Percentiles rank a stretch among this genome's conserved stretches.
Evolutionary conservation across 1,140 invertebrate species (phyloP).

Genomic region (Semibalanus balanoides): DNA sequence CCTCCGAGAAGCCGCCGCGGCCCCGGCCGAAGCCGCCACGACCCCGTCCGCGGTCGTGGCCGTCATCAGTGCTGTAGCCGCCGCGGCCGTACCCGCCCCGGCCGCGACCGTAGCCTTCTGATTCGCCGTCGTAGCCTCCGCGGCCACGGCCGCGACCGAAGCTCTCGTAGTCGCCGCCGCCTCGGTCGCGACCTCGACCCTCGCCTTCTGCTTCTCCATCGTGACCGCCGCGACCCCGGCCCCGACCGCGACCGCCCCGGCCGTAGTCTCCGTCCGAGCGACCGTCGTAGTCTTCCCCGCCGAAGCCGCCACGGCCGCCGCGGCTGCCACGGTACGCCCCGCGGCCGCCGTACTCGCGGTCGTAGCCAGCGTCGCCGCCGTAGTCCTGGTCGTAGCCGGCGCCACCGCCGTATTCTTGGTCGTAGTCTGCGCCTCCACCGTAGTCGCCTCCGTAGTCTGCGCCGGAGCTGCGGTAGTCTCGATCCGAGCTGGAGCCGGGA

Average conservation of each 20-base stretch:
- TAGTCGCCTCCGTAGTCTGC: not conserved
- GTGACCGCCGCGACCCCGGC: too few relatives aligned
- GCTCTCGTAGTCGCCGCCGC: too few relatives aligned
- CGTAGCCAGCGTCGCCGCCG: conserved; percentile 12
- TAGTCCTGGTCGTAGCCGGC: conserved; percentile 3
- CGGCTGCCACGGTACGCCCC: not conserved
- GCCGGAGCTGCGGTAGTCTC: not conserved
- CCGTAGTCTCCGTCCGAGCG: not conserved
- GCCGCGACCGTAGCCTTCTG: too few relatives aligned
- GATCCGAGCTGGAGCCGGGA: too few relatives aligned
- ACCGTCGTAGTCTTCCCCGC: too few relatives aligned
- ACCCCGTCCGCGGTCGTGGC: too few relatives aligned
- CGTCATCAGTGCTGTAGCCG: not conserved
- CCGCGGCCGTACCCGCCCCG: not conserved
- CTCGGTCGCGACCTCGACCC: too few relatives aligned
- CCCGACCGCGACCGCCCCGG: too few relatives aligned
- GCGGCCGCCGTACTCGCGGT: not conserved
- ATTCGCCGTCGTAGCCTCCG: too few relatives aligned
- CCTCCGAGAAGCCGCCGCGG: not conserved
- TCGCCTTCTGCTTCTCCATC: too few relatives aligned
- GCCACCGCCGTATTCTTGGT: not conserved
- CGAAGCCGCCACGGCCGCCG: not conserved
- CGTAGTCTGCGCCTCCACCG: not conserved
- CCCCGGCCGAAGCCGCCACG: too few relatives aligned
- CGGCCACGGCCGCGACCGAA: too few relatives aligned